Evolutionary conservation across 2,888 invertebrate species (phyloP).

Genomic region (Tiliacea aurago): DNA sequence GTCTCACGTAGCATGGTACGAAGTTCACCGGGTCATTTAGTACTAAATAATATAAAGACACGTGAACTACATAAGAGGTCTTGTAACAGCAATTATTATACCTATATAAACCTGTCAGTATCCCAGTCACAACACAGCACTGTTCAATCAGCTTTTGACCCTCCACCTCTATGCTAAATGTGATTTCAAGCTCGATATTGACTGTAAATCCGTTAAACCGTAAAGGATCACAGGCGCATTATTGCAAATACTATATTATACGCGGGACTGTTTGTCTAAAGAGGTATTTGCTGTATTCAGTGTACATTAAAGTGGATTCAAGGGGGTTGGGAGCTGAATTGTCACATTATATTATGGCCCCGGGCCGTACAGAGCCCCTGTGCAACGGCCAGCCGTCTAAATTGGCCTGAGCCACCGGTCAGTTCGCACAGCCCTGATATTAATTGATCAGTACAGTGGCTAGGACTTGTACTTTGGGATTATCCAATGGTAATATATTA

Average conservation of each 20-base stretch:
- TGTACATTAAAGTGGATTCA: conserved; percentile 35
- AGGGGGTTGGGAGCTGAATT: conserved; percentile 8
- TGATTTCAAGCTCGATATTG: conserved; percentile 42
- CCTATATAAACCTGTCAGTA: not conserved
- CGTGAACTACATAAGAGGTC: too few relatives aligned
- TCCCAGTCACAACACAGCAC: not conserved
- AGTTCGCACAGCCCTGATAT: conserved; percentile 12
- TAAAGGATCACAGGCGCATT: conserved; percentile 21
- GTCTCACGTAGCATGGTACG: too few relatives aligned
- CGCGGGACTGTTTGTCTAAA: conserved; percentile 16
- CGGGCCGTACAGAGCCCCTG: not conserved
- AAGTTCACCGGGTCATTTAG: too few relatives aligned
- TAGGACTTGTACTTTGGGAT: not conserved
- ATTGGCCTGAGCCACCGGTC: conserved; percentile 17
- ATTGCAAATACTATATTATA: conserved; percentile 35
- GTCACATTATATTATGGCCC: conserved; percentile 44
- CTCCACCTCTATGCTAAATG: conserved; percentile 14
- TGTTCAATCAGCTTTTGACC: conserved; percentile 32
- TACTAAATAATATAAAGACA: not conserved
- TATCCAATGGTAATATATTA: not conserved
- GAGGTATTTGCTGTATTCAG: conserved; percentile 4
- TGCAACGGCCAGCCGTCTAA: conserved; percentile 1
- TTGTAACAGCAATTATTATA: not conserved
- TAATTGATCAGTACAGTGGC: conserved; percentile 30
- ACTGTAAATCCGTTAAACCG: conserved; percentile 16